These are phyloP conservation scores for Helicolenus hilgendorfi DNA, from an alignment of 2,797 vertebrate genomes.

Conservation along the genomic window DNA sequence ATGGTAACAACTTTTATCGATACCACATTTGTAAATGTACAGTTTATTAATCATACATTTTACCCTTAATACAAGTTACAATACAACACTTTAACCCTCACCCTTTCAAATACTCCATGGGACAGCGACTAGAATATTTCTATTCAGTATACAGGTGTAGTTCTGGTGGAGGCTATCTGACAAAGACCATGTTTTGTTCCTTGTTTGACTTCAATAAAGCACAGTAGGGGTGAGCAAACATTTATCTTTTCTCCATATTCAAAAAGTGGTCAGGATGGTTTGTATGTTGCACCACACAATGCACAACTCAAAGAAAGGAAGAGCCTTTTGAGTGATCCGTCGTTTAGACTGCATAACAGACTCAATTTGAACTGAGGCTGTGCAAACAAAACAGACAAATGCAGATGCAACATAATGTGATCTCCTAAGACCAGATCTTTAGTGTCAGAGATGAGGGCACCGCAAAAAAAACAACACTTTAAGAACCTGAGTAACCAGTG, in stretches of 20 bases:
- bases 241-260: conserved; percentile 15
- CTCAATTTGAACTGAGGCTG: neutral
- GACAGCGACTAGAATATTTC: neutral
- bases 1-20: neutral
- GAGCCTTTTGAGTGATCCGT: neutral
- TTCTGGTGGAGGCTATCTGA: neutral
- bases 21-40: neutral
- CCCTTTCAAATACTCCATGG: neutral
- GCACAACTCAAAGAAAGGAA: neutral
- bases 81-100: neutral
- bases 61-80: neutral
- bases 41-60: neutral
- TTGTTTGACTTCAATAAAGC: conserved; percentile 47
- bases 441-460: neutral
- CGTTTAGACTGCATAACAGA: conserved; percentile 18
- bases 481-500: neutral
- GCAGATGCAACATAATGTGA: neutral
- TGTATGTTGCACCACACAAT: neutral
- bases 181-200: conserved; percentile 23
- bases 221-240: conserved; percentile 40
- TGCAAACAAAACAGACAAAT: conserved; percentile 9
- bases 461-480: neutral
- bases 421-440: neutral
- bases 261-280: conserved; percentile 7
- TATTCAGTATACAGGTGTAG: neutral